Evolutionary conservation across 2,888 invertebrate species (phyloP).

Genomic region (Drosophila quinaria): DNA sequence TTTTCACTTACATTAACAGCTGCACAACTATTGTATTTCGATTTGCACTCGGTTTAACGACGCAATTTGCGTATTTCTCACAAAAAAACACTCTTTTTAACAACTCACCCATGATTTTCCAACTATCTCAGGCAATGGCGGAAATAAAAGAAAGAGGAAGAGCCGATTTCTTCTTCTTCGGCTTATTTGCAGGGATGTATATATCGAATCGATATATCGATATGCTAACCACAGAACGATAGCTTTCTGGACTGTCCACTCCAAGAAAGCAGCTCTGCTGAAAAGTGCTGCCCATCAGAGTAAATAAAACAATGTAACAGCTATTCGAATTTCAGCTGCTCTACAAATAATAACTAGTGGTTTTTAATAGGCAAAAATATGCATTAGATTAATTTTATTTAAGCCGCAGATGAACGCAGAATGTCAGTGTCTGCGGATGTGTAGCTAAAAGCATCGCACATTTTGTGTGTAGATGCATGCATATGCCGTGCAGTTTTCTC

Average conservation of each 20-base stretch:
- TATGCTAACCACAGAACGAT: background rate
- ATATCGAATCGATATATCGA: conserved; percentile 33
- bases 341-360: conserved; percentile 31
- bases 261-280: conserved; percentile 12
- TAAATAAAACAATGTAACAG: conserved; percentile 22
- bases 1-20: conserved; percentile 62
- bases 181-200: conserved; percentile 40
- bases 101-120: conserved; percentile 85
- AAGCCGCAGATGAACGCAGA: background rate
- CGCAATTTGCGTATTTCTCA: conserved; percentile 50
- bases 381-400: background rate
- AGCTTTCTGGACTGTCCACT: conserved; percentile 17
- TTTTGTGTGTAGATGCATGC: background rate
- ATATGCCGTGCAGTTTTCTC: conserved; percentile 22
- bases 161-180: conserved; percentile 46
- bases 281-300: conserved; percentile 44
- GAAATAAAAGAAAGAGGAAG: conserved; percentile 85
- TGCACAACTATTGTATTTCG: conserved; percentile 36
- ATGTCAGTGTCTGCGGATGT: background rate
- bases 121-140: conserved; percentile 85
- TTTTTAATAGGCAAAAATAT: background rate
- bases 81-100: conserved; percentile 65
- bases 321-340: conserved; percentile 32
- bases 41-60: conserved; percentile 43
- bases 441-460: background rate